These are phyloP conservation scores for Theretra japonica DNA, from an alignment of 2,888 invertebrate genomes.

Conservation along the genomic window DNA sequence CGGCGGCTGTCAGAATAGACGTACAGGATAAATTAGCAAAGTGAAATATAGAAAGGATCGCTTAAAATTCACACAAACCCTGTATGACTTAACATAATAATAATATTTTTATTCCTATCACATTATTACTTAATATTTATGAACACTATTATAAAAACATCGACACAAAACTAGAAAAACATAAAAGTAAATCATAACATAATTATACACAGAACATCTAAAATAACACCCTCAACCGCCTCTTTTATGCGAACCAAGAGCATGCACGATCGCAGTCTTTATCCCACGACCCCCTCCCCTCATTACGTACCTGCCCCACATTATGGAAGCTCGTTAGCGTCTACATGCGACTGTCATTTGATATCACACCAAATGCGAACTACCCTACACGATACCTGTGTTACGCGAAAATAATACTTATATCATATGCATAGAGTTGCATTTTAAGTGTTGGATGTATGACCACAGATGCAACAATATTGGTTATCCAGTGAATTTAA, in stretches of 20 bases:
- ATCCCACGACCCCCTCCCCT: constrained; percentile 20
- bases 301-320: constrained; percentile 43
- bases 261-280: constrained; percentile 1
- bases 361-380: constrained; percentile 62
- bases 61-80: too few species aligned
- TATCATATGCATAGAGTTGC: constrained; percentile 49
- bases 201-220: background rate
- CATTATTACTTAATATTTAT: too few species aligned
- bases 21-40: too few species aligned
- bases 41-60: too few species aligned
- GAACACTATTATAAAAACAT: background rate
- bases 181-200: background rate
- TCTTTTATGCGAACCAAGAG: background rate
- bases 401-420: constrained; percentile 56
- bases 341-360: constrained; percentile 77
- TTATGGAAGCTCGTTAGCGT: constrained; percentile 73
- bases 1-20: too few species aligned
- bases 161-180: background rate
- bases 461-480: constrained; percentile 69
- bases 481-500: constrained; percentile 74
- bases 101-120: too few species aligned
- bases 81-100: too few species aligned
- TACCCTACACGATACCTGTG: constrained; percentile 40
- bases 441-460: constrained; percentile 49
- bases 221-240: background rate